Base-by-base conservation (phyloP, 1,140 invertebrate species). In the Sitodiplosis mosellana region DNA sequence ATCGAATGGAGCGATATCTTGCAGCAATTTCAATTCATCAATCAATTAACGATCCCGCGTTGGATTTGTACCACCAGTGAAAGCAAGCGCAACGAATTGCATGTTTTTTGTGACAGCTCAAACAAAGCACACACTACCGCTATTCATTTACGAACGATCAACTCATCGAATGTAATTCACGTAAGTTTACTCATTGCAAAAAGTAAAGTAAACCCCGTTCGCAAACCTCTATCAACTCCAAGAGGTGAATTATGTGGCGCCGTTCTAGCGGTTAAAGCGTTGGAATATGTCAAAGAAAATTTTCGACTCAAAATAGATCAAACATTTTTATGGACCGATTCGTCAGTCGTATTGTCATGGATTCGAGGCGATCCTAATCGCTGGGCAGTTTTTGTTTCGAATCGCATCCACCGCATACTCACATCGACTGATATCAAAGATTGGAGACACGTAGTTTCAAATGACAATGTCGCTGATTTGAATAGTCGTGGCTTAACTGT, bases 391-490 rank as follows among this genome's bases (percentile, higher is more conserved):
- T 49, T 49, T 40, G 55, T 66, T 4, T 56, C 54, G 7, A 69
- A 69, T 51, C 48, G 67, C 46, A 58, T 68, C 6, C 41, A 53
- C 20, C 7, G 6, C 11, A 55, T 62, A 46, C 67, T 67, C 27
- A 53, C 50, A 45, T 48, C 46, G 47, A 27, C 54, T 19, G 55
- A 58, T 49, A 53, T 55, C 34, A 50, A 53, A 15, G 12, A 17
- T 21, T 65, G 59, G 59, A 47, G 48, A 33, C 54, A 66, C 53
- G 57, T 67, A 18, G 8, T 37, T 14, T 53, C 55, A 10, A 46
- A 38, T 11, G 51, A 59, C 8, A 67, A 67, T 50, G 59, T 64
- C 14, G 60, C 58, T 12, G 64, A 66, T 48, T 51, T 55, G 20
- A 62, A 59, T 6, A 59, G 64, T 19, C 52, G 65, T 33, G 63